These are phyloP conservation scores for Rhincodon typus DNA, from an alignment of 2,797 vertebrate species.

Conservation along the genomic window DNA sequence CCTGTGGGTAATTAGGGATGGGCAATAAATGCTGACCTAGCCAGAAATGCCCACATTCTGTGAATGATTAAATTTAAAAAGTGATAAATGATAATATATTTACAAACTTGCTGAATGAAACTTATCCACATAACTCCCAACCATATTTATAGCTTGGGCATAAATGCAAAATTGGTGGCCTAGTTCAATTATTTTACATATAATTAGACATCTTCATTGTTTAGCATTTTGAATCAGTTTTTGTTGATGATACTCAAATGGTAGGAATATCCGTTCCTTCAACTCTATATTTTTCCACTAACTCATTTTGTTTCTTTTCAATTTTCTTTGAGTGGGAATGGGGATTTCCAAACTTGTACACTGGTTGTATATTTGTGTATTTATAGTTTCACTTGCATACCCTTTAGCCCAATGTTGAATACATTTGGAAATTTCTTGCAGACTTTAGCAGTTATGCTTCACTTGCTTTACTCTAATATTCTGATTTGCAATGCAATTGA, in stretches of 20 bases:
- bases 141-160: not conserved
- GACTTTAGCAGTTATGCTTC: not conserved
- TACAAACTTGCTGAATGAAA: not conserved
- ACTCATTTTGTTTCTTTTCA: slow-evolving; percentile 23
- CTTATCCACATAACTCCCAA: not conserved
- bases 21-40: too few species aligned
- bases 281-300: slow-evolving; percentile 8
- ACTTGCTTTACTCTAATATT: not conserved
- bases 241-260: not conserved
- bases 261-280: not conserved
- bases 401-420: not conserved
- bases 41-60: too few species aligned
- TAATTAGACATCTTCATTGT: not conserved
- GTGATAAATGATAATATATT: not conserved
- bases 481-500: not conserved
- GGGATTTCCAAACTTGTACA: slow-evolving; percentile 24
- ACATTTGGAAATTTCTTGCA: slow-evolving; percentile 26
- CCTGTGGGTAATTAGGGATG: too few species aligned
- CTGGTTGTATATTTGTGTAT: not conserved
- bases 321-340: slow-evolving; percentile 34
- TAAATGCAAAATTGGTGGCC: not conserved
- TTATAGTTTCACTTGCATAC: slow-evolving; percentile 19
- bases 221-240: not conserved
- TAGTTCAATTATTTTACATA: not conserved
- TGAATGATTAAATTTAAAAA: too few species aligned